Conservation (phyloP, 2,113 vertebrate species). For the Leuciscus idus region DNA sequence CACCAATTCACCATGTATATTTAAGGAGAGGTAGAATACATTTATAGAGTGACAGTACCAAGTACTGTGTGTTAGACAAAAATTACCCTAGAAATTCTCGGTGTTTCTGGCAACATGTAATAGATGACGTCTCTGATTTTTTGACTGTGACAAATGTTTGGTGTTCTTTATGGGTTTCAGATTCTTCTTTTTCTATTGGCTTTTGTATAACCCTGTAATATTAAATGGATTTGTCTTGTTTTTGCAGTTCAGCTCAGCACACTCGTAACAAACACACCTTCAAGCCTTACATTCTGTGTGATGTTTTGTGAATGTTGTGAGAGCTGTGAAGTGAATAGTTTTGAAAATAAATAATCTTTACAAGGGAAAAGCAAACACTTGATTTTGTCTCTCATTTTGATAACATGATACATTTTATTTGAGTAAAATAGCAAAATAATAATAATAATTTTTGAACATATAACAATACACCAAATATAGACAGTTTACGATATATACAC, state of each 20-base stretch:
- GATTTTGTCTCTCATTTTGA: conserved; percentile 15
- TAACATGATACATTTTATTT: not conserved
- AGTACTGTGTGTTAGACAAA: not conserved
- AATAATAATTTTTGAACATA: not conserved
- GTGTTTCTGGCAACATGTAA: conserved; percentile 15
- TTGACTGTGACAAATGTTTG: conserved; percentile 9
- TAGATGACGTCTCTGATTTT: not conserved
- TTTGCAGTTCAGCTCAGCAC: conserved; percentile 13
- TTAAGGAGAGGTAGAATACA: not conserved
- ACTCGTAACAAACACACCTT: not conserved
- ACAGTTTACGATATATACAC: not conserved
- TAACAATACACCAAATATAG: conserved; percentile 15
- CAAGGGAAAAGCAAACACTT: not conserved
- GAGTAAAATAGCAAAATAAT: not conserved
- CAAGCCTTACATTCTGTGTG: conserved; percentile 31
- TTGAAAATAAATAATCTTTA: conserved; percentile 25
- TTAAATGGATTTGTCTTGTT: conserved; percentile 30
- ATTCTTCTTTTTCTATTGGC: conserved; percentile 16
- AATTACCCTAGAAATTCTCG: not conserved
- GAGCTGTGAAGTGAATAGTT: conserved; percentile 33
- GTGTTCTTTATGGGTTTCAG: conserved; percentile 32
- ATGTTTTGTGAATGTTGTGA: conserved; percentile 33
- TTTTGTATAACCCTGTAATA: conserved; percentile 27
- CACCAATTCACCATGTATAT: not conserved
- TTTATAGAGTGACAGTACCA: conserved; percentile 10